Conservation (phyloP, 2,113 vertebrate species). For the Anas platyrhynchos region DNA sequence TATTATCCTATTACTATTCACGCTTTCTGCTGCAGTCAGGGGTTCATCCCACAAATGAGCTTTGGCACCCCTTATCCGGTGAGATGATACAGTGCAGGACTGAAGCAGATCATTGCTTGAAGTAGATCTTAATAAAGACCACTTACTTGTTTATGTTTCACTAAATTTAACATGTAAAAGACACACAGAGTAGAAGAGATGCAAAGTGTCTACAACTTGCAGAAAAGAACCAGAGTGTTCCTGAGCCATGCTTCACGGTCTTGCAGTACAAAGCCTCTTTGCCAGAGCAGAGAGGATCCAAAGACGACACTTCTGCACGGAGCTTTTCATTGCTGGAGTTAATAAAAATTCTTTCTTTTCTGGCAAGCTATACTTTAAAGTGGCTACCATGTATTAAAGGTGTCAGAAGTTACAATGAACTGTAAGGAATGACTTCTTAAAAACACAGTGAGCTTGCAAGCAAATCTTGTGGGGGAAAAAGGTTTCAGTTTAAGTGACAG, state of each 20-base stretch:
- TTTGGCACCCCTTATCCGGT: not conserved
- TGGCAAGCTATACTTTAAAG: not conserved
- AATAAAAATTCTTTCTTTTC: not conserved
- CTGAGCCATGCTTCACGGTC: not conserved
- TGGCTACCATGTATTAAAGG: not conserved
- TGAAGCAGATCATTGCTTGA: not conserved
- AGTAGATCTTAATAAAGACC: not conserved
- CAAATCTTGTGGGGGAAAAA: rapidly evolving
- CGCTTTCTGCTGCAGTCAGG: not conserved
- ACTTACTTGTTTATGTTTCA: not conserved
- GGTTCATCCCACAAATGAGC: not conserved
- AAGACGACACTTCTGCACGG: not conserved
- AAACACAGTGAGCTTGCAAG: not conserved
- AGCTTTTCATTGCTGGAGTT: not conserved
- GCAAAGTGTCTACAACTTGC: not conserved
- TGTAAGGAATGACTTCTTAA: not conserved
- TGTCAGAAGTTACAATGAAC: not conserved
- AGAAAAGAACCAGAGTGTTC: not conserved
- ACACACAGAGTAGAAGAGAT: not conserved
- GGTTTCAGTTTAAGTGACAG: not conserved
- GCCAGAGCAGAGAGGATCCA: not conserved
- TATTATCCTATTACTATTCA: not conserved
- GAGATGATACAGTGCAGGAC: not conserved
- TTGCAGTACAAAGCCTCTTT: not conserved
- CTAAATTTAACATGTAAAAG: not conserved